A percentile compares a stretch with the other conserved stretches of the same genome.
Evolutionary conservation across 2,113 vertebrate genomes (phyloP).

Genomic region (Fregata magnificens): DNA sequence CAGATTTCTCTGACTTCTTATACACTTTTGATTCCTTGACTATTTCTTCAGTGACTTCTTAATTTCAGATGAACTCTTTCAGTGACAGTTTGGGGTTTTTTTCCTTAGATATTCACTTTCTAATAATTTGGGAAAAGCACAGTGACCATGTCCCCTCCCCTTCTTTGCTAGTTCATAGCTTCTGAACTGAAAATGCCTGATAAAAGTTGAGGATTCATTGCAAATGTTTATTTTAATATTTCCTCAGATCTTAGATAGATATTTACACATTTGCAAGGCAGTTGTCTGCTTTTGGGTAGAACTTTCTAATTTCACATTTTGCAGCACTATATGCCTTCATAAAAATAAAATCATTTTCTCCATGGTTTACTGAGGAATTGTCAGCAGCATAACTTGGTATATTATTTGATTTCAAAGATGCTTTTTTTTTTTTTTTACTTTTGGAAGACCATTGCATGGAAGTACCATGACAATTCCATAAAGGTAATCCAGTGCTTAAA

Average conservation of each 20-base stretch:
- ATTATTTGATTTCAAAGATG: background rate
- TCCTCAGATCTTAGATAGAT: background rate
- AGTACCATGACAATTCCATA: background rate
- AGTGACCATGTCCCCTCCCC: background rate
- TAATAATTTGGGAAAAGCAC: background rate
- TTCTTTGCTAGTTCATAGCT: background rate
- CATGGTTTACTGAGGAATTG: rapidly evolving
- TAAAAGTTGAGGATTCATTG: background rate
- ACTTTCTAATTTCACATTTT: background rate
- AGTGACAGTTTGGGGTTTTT: background rate
- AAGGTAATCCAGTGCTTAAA: background rate
- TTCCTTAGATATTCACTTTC: background rate
- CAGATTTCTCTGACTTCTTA: background rate
- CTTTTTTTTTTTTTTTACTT: background rate
- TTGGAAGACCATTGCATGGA: background rate
- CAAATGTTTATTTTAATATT: background rate
- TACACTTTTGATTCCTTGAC: background rate
- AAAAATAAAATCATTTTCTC: background rate
- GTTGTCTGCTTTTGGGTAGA: background rate
- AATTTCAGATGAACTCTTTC: background rate
- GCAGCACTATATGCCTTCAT: background rate
- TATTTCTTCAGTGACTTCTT: background rate
- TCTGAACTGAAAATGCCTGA: background rate
- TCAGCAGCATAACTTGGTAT: background rate
- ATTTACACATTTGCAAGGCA: background rate